A percentile compares a stretch with the other conserved stretches of the same genome.
Conservation (phyloP, 2,797 vertebrate genomes). For the Pelodytes ibericus region DNA sequence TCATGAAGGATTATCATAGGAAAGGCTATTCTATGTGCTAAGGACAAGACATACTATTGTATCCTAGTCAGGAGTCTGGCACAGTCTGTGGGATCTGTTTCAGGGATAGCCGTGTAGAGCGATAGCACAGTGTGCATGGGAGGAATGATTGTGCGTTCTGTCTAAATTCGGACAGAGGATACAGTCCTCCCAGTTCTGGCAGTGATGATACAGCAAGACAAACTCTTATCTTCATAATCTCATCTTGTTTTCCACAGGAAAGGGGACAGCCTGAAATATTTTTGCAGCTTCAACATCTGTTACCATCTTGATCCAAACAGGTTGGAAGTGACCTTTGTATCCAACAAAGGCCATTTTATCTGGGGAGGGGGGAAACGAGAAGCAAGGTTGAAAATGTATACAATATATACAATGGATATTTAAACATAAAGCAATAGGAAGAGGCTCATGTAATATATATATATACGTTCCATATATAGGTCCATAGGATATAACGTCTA, state of each 20-base stretch:
- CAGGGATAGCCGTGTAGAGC: too few relatives aligned
- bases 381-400: too few relatives aligned
- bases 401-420: too few relatives aligned
- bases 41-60: constrained; percentile 4
- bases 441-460: too few relatives aligned
- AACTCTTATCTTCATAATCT: constrained; percentile 76
- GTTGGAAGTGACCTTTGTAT: constrained; percentile 87
- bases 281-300: constrained; percentile 79
- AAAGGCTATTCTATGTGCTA: constrained; percentile 11
- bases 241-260: constrained; percentile 87
- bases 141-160: constrained; percentile 47
- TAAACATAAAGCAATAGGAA: too few relatives aligned
- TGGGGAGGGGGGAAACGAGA: constrained; percentile 66
- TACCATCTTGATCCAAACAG: constrained; percentile 85
- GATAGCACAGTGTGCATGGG: constrained; percentile 13
- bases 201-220: constrained; percentile 55
- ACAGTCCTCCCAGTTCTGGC: constrained; percentile 46
- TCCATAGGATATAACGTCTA: too few relatives aligned
- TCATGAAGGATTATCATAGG: not conserved
- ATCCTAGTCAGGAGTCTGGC: not conserved
- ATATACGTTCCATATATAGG: too few relatives aligned
- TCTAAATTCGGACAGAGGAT: constrained; percentile 55
- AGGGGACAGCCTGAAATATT: constrained; percentile 88
- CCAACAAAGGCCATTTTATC: constrained; percentile 90
- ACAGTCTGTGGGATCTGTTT: not conserved